phyloP scores from a whole-genome alignment of 2,797 vertebrate species.

The Eremophila alpestris region DNA sequence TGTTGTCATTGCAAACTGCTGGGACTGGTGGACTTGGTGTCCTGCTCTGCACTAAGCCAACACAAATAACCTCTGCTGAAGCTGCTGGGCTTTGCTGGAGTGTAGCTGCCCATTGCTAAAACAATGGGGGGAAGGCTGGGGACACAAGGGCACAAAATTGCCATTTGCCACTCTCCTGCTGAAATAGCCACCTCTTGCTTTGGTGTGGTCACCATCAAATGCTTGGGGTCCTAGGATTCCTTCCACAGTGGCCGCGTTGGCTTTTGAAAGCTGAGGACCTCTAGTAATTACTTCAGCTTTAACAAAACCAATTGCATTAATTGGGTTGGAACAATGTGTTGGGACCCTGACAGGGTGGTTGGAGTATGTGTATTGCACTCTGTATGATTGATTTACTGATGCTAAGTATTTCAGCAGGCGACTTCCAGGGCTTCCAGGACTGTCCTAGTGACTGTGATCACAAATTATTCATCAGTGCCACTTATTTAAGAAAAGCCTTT shows the following conservation, averaged over 20 bases:
- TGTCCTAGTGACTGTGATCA: background rate
- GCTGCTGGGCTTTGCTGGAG: background rate
- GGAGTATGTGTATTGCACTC: background rate
- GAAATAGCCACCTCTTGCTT: background rate
- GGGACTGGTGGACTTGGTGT: background rate
- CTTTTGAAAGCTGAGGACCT: background rate
- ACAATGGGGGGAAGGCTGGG: background rate
- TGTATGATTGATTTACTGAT: fast-evolving
- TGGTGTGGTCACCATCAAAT: background rate
- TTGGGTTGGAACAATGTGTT: background rate
- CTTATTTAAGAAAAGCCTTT: background rate
- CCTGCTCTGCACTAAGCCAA: background rate
- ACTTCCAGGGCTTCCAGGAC: fast-evolving
- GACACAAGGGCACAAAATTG: background rate
- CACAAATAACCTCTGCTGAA: background rate
- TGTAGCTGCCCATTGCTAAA: background rate
- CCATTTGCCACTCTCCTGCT: background rate
- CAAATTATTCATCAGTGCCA: slow-evolving; percentile 38
- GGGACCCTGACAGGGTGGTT: background rate
- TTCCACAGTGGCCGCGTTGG: background rate
- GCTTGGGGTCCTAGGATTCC: background rate
- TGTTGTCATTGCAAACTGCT: background rate
- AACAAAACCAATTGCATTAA: background rate
- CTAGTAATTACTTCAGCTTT: background rate
- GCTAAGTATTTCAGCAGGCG: too few relatives aligned